Conservation (phyloP, 2,797 vertebrate genomes). For the Kryptolebias ocellatus region DNA sequence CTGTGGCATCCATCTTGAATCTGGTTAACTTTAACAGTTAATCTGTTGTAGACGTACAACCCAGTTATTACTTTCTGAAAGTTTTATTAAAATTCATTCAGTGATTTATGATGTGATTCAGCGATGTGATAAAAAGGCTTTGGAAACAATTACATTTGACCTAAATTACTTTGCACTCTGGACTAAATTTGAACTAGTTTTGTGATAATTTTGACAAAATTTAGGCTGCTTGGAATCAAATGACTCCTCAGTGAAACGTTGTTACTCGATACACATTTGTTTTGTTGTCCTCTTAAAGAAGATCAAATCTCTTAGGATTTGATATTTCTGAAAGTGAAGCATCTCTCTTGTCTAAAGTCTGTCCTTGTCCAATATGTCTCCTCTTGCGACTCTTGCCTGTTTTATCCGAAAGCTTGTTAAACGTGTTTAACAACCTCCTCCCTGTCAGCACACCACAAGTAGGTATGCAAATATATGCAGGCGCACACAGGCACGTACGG, state of each 20-base stretch:
- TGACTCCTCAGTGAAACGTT: background rate
- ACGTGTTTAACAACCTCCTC: slow-evolving; percentile 55
- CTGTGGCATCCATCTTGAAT: no score
- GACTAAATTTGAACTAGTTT: slow-evolving; percentile 3
- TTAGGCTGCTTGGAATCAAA: background rate
- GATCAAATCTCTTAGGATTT: background rate
- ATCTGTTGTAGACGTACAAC: no score
- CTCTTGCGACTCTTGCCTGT: slow-evolving; percentile 32
- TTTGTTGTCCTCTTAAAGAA: background rate
- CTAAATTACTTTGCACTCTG: background rate
- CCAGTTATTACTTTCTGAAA: background rate
- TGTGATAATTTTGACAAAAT: background rate
- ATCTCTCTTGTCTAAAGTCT: background rate
- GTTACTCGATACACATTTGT: background rate
- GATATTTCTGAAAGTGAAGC: background rate
- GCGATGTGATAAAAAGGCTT: background rate
- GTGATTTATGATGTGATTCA: background rate
- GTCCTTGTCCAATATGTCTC: slow-evolving; percentile 11
- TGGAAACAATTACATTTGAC: background rate
- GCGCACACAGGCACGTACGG: slow-evolving; percentile 10
- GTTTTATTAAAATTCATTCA: no score
- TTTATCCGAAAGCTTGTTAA: slow-evolving; percentile 66
- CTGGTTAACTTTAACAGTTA: no score
- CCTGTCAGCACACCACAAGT: slow-evolving; percentile 23
- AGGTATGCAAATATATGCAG: slow-evolving; percentile 56